Conservation (phyloP, 2,888 invertebrate genomes). For the Diogma glabrata region DNA sequence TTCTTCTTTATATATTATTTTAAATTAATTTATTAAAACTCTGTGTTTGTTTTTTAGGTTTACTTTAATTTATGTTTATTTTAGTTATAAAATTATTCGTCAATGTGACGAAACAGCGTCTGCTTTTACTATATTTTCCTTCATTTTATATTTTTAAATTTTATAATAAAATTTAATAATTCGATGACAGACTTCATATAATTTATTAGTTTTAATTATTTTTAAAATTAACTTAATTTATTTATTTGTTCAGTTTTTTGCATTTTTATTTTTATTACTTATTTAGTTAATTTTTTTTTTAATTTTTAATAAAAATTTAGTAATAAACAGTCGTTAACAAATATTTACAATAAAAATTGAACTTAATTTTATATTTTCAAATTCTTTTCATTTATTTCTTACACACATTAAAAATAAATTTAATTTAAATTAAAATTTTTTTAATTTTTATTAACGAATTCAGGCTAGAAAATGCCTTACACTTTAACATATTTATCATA, state of each 20-base stretch:
- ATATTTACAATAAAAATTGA: background rate
- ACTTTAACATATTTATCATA: slow-evolving; percentile 14
- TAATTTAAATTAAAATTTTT: background rate
- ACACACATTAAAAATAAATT: background rate
- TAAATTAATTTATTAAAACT: slow-evolving; percentile 1
- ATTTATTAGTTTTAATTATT: slow-evolving; percentile 2
- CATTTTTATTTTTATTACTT: slow-evolving; percentile 4
- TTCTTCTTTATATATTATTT: slow-evolving; percentile 2
- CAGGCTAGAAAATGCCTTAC: slow-evolving; percentile 12
- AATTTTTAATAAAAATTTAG: slow-evolving; percentile 5
- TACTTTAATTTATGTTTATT: too few species aligned
- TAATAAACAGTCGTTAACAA: background rate
- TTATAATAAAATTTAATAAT: slow-evolving; percentile 6
- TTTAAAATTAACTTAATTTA: slow-evolving; percentile 10
- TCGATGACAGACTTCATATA: slow-evolving; percentile 12
- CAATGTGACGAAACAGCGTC: slow-evolving; percentile 39
- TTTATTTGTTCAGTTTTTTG: slow-evolving; percentile 1
- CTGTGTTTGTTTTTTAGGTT: too few species aligned
- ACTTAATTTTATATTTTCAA: background rate
- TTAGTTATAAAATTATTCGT: slow-evolving; percentile 30
- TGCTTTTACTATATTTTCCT: slow-evolving; percentile 18
- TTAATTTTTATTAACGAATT: background rate
- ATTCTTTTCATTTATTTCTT: background rate
- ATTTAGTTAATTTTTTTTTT: slow-evolving; percentile 10
- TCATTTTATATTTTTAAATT: slow-evolving; percentile 3